Evolutionary conservation across 2,888 invertebrate species (phyloP), one percentile per base, ranked within the genome.

Genomic region (Monochamus alternatus): DNA sequence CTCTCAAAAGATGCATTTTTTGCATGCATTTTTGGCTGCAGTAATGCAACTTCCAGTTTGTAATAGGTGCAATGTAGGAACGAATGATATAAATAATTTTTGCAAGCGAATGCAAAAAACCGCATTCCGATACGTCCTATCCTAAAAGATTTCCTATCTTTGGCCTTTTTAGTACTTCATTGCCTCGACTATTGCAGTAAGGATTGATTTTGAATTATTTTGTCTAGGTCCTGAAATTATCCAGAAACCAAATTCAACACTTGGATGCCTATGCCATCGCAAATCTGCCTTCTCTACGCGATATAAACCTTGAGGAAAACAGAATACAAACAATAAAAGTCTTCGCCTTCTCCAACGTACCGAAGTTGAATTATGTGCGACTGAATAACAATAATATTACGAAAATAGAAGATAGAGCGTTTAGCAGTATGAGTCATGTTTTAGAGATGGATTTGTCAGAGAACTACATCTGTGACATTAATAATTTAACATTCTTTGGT

Each of bases 351-450:
- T 91, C 92, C 64, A 93, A 94, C 86, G 87, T 96, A 73, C 95
- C 95, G 0, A 91, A 91, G 73, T 89, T 95, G 79, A 92, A 93
- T 83, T 93, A 94, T 78, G 91, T 98, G 58, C 93, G 93, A 79
- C 91, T 98, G 69, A 95, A 96, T 83, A 94, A 94, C 86, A 98
- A 98, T 89, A 94, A 95, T 86, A 92, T 98, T 81, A 94, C 95
- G 77, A 91, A 93, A 51, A 91, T 97, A 79, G 97, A 96, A 83
- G 96, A 97, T 78, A 95, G 95, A 78, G 95, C 98, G 31, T 97
- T 95, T 85, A 91, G 91, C 82, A 92, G 94, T 81, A 90, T 95
- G 86, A 92, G 92, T 71, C 93, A 94, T 84, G 90, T 98, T 70
- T 91, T 94, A 70, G 95, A 94, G 84, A 90, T 98, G 81, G 96